Conservation (phyloP, 2,888 invertebrate species). For the Hartigia nigra region DNA sequence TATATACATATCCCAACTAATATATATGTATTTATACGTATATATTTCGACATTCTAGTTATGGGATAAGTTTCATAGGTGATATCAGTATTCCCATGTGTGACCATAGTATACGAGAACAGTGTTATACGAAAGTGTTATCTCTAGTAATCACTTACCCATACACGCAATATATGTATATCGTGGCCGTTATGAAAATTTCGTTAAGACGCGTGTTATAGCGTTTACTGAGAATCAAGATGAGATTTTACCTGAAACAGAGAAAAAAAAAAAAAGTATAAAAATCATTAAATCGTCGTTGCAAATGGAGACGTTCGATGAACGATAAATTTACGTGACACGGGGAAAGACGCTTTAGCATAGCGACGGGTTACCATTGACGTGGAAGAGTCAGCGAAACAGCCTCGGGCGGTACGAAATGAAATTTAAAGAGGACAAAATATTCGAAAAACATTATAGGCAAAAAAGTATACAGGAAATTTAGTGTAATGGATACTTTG, state of each 20-base stretch:
- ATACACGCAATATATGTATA: background rate
- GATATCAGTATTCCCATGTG: background rate
- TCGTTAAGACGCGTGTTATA: background rate
- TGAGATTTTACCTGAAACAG: background rate
- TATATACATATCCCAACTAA: too few species aligned
- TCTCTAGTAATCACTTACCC: background rate
- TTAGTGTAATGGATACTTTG: slow-evolving; percentile 23
- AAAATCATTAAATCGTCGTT: background rate
- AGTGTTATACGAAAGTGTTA: background rate
- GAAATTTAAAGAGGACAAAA: background rate
- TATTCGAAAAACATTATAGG: background rate
- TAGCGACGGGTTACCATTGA: background rate
- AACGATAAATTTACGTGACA: background rate
- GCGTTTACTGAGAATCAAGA: background rate
- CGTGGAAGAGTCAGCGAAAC: background rate
- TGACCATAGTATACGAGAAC: background rate
- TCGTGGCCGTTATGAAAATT: background rate
- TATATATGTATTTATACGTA: too few species aligned
- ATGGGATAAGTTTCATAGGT: background rate
- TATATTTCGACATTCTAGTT: background rate
- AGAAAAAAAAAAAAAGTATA: background rate
- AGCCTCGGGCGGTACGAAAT: background rate
- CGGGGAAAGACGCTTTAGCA: background rate
- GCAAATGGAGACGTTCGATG: background rate
- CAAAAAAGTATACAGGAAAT: background rate